Evolutionary conservation across 2,797 vertebrate genomes (phyloP).

Genomic region (Pygocentrus nattereri): DNA sequence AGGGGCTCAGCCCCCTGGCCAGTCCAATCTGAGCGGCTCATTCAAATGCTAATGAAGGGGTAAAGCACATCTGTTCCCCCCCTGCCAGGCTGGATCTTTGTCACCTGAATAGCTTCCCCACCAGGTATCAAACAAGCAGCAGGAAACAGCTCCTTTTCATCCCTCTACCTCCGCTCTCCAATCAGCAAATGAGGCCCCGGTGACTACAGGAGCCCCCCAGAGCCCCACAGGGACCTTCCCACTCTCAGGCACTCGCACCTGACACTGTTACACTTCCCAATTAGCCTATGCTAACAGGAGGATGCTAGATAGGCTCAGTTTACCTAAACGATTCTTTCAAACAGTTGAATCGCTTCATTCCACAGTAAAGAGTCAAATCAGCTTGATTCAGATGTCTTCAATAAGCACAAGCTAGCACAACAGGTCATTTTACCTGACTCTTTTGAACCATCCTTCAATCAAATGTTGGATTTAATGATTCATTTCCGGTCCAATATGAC

Average conservation of each 20-base stretch:
- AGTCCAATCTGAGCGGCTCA: constrained; percentile 75
- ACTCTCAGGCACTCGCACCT: constrained; percentile 72
- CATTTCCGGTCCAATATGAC: background rate
- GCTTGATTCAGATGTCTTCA: too few species aligned
- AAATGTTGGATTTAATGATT: background rate
- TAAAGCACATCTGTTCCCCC: constrained; percentile 99
- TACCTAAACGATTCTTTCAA: background rate
- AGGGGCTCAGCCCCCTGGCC: constrained; percentile 78
- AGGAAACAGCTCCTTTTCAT: constrained; percentile 92
- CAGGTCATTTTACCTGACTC: too few species aligned
- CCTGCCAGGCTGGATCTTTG: constrained; percentile 84
- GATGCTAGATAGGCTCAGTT: constrained; percentile 1
- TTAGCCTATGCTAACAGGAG: constrained; percentile 64
- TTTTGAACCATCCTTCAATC: too few species aligned
- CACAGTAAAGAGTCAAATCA: too few species aligned
- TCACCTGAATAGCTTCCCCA: constrained; percentile 99
- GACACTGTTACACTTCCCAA: constrained; percentile 81
- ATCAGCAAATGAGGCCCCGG: constrained; percentile 87
- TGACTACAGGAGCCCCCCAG: constrained; percentile 78
- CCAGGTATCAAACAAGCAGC: constrained; percentile 98
- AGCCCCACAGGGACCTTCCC: constrained; percentile 77
- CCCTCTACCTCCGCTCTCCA: constrained; percentile 86
- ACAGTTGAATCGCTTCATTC: background rate
- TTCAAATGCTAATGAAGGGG: constrained; percentile 99
- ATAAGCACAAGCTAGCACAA: too few species aligned